A percentile compares a stretch with the other conserved stretches of the same genome.
Evolutionary conservation across 2,888 invertebrate species (phyloP).

Genomic region (Carcina quercana): DNA sequence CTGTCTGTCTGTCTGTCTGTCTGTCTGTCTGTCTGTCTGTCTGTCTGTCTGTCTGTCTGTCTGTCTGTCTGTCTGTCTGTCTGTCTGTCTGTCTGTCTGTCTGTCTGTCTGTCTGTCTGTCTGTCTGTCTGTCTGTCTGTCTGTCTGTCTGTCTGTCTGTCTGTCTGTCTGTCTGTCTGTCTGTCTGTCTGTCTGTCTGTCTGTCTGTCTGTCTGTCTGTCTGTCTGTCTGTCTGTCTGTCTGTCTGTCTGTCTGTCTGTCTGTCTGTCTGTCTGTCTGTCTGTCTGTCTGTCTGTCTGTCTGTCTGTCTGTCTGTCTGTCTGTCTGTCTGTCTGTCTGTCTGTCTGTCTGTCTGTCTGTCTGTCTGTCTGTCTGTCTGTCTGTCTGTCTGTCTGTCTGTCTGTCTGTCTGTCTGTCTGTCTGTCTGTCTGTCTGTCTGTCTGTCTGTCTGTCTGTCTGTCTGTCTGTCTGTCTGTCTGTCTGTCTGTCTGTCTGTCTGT

Average conservation of each 20-base stretch:
- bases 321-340: constrained; percentile 1
- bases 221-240: constrained; percentile 1
- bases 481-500: constrained; percentile 1
- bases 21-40: constrained; percentile 1
- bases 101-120: constrained; percentile 1
- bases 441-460: constrained; percentile 1
- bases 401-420: constrained; percentile 1
- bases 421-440: constrained; percentile 1
- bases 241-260: constrained; percentile 1
- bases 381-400: constrained; percentile 1
- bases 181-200: constrained; percentile 1
- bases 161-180: constrained; percentile 1
- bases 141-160: constrained; percentile 1
- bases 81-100: constrained; percentile 1
- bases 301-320: constrained; percentile 1
- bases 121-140: constrained; percentile 1
- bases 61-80: constrained; percentile 1
- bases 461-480: constrained; percentile 1
- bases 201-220: constrained; percentile 1
- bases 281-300: constrained; percentile 1
- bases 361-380: constrained; percentile 1
- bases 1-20: constrained; percentile 1
- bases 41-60: constrained; percentile 1
- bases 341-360: constrained; percentile 1
- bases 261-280: constrained; percentile 1